Conservation (phyloP, 2,888 invertebrate genomes). For the Eupithecia abbreviata region DNA sequence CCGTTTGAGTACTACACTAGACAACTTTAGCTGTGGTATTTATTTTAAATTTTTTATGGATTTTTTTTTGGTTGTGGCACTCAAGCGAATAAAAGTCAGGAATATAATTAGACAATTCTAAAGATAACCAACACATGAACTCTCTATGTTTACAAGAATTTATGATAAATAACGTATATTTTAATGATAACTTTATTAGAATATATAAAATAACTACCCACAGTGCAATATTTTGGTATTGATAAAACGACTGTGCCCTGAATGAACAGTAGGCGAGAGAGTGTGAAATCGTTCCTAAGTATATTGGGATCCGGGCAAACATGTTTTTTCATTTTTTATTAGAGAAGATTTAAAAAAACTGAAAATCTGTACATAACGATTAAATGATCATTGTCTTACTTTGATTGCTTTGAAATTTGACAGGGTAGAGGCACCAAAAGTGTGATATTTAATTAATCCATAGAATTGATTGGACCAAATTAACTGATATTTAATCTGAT, state of each 20-base stretch:
- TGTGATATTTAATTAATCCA: neutral
- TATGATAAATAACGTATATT: neutral
- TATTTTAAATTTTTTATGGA: conserved; percentile 6
- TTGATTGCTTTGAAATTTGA: neutral
- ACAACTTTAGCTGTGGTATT: conserved; percentile 26
- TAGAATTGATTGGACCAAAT: neutral
- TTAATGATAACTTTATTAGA: neutral
- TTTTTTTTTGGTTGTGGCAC: conserved; percentile 33
- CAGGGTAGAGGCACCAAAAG: neutral
- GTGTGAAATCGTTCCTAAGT: too few relatives aligned
- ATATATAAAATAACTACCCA: neutral
- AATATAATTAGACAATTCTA: conserved; percentile 52
- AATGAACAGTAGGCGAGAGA: too few relatives aligned
- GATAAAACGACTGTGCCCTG: too few relatives aligned
- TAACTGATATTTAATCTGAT: too few relatives aligned
- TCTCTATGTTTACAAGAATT: conserved; percentile 18
- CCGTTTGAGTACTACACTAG: conserved; percentile 45
- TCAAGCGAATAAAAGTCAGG: conserved; percentile 52
- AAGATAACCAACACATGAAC: conserved; percentile 34
- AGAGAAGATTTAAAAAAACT: too few relatives aligned
- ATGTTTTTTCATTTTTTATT: too few relatives aligned
- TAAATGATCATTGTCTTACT: neutral
- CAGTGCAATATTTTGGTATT: neutral
- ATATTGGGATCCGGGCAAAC: too few relatives aligned
- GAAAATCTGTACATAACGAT: neutral